Evolutionary conservation across 2,113 vertebrate genomes (phyloP).

Genomic region (Cariama cristata): DNA sequence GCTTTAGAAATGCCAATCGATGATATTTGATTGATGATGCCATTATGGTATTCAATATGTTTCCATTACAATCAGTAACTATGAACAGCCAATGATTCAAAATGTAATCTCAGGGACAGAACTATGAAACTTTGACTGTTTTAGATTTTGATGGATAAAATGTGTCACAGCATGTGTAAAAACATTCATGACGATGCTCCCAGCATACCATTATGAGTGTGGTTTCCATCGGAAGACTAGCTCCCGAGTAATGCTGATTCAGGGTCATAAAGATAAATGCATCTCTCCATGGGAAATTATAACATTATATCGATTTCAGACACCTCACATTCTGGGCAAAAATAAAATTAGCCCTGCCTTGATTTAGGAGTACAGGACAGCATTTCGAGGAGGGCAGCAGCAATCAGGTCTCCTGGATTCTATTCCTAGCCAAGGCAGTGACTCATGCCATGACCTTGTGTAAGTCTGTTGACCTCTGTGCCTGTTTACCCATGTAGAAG

Average conservation of each 20-base stretch:
- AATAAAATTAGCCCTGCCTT: not conserved
- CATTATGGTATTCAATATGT: constrained; percentile 4
- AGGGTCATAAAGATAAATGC: constrained; percentile 6
- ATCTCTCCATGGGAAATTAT: not conserved
- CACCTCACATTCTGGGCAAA: not conserved
- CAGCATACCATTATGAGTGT: not conserved
- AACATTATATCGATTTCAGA: constrained; percentile 31
- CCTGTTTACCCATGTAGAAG: not conserved
- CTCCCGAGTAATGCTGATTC: not conserved
- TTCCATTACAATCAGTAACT: constrained; percentile 24
- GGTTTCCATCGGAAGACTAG: not conserved
- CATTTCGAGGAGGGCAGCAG: not conserved
- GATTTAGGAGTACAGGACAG: not conserved
- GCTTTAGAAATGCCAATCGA: not conserved
- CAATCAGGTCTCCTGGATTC: constrained; percentile 16
- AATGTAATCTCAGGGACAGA: not conserved
- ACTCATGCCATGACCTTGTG: constrained; percentile 31
- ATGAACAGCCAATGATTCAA: not conserved
- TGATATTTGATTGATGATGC: constrained; percentile 21
- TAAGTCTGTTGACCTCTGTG: constrained; percentile 41
- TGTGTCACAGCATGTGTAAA: not conserved
- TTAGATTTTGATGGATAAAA: constrained; percentile 30
- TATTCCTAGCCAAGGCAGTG: constrained; percentile 22
- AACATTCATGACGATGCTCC: not conserved
- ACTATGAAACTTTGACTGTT: constrained; percentile 12